These are phyloP conservation scores for Mormyrus proboscirostris DNA, from an alignment of 2,797 vertebrate species.

Conservation along the genomic window DNA sequence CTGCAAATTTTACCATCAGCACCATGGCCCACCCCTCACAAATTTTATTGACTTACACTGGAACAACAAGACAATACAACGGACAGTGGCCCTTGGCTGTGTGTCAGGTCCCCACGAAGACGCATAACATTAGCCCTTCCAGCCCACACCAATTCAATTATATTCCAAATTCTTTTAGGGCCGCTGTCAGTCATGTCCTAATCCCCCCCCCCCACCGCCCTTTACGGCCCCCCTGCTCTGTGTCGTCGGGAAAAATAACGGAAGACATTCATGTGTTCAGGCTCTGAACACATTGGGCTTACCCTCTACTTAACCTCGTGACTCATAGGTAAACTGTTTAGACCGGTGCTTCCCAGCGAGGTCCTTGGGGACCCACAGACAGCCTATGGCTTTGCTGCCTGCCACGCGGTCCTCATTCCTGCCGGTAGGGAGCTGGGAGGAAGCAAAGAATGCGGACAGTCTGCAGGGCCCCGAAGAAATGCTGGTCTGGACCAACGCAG, in stretches of 20 bases:
- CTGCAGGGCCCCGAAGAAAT: not conserved
- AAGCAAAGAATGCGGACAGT: not conserved
- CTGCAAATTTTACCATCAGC: not conserved
- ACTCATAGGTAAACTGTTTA: not conserved
- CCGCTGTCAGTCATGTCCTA: not conserved
- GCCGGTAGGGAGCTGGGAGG: not conserved
- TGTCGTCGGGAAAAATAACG: not conserved
- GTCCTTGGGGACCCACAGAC: not conserved
- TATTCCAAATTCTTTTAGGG: not conserved
- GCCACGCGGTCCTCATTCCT: not conserved
- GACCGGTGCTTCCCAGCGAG: not conserved
- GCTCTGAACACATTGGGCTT: not conserved
- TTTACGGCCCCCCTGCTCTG: not conserved
- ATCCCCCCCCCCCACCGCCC: not conserved
- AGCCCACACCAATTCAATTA: not conserved
- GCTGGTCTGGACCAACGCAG: not conserved
- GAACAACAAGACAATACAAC: not conserved
- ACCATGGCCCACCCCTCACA: not conserved
- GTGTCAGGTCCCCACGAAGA: not conserved
- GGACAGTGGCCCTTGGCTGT: not conserved
- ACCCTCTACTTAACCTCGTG: not conserved
- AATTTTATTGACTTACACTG: not conserved
- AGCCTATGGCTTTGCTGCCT: not conserved
- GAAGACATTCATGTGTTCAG: not conserved
- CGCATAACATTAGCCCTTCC: not conserved